Base-by-base conservation (phyloP, 2,797 vertebrate genomes). In the Tinamus major region DNA sequence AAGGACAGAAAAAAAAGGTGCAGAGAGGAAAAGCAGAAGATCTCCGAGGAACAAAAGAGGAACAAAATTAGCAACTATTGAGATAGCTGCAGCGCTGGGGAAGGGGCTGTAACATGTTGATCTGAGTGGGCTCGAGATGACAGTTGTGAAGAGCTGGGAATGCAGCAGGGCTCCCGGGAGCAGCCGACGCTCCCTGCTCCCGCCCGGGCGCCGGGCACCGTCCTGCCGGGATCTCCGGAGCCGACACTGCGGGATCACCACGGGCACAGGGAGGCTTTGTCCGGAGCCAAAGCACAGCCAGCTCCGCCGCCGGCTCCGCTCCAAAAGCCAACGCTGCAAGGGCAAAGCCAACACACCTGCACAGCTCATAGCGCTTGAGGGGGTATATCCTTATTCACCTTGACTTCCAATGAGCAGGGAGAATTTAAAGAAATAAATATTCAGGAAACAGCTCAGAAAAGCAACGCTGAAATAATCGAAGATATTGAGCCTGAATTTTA, bases 161-260 rank as follows among this genome's bases (percentile, higher is more conserved):
- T n/a, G 35, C 19, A 37, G 56, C 11, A 21, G 37, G 51, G 26
- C 18, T n/a, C 21, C 7, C 33, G 39, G 65, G 6, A 8, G 53
- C 0, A 0, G 6, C 78, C 77, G 69, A 20, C 78, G 55, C 26
- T 92, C 63, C 78, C 88, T 37, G 61, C 77, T 74, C 0, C 1
- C 42, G 89, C 55, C 76, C 33, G 89, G 69, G 35, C 35, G 35
- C 35, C 35, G 35, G 35, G 35, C 35, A 35, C 35, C 35, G 35
- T 35, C 35, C 35, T 35, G 35, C 35, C 35, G 37, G 89, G 69
- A 86, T 77, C 67, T 90, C 55, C 62, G 1, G 3, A 78, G 78
- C 33, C 82, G 79, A 83, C 53, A 46, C 79, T 29, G 29, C 64
- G 86, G 85, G 95, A 85, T 95, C 92, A 87, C 74, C 84, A 31